A percentile compares a stretch with the other conserved stretches of the same genome.
Conservation (phyloP, 2,113 vertebrate species). For the Notiomystis cincta region DNA sequence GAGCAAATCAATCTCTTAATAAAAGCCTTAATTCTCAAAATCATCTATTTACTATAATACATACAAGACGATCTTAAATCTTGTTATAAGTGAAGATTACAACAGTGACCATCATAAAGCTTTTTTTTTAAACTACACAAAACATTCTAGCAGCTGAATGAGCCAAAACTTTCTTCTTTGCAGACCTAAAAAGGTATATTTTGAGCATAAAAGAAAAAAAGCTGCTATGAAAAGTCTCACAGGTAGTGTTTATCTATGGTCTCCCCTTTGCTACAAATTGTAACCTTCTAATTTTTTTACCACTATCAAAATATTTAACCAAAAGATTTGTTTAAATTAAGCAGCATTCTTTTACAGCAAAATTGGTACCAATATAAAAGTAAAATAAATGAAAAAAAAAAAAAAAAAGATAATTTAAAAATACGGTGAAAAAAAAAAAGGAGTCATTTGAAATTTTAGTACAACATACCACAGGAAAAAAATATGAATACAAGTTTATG, state of each 20-base stretch:
- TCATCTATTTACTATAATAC: constrained; percentile 93
- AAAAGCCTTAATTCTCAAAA: constrained; percentile 86
- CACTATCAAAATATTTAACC: constrained; percentile 71
- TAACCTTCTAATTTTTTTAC: constrained; percentile 58
- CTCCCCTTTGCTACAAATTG: constrained; percentile 41
- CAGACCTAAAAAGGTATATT: constrained; percentile 38
- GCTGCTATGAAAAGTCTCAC: constrained; percentile 54
- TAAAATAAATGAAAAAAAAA: constrained; percentile 49
- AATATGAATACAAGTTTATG: constrained; percentile 81
- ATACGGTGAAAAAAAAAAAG: constrained; percentile 63
- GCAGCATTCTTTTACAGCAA: constrained; percentile 83
- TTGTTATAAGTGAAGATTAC: constrained; percentile 73
- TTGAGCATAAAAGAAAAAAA: constrained; percentile 54
- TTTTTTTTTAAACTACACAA: constrained; percentile 71
- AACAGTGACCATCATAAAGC: constrained; percentile 69
- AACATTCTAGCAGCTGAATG: constrained; percentile 80
- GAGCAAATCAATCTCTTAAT: constrained; percentile 82
- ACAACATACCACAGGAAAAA: constrained; percentile 82
- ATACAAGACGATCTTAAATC: constrained; percentile 84
- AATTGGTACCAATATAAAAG: constrained; percentile 82
- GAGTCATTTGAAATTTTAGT: constrained; percentile 77
- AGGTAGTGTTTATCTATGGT: constrained; percentile 63
- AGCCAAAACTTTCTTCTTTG: constrained; percentile 43
- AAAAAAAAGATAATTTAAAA: constrained; percentile 64
- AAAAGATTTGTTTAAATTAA: constrained; percentile 69